These are phyloP conservation scores for Cottoperca gobio DNA, from an alignment of 2,797 vertebrate genomes.

Conservation along the genomic window DNA sequence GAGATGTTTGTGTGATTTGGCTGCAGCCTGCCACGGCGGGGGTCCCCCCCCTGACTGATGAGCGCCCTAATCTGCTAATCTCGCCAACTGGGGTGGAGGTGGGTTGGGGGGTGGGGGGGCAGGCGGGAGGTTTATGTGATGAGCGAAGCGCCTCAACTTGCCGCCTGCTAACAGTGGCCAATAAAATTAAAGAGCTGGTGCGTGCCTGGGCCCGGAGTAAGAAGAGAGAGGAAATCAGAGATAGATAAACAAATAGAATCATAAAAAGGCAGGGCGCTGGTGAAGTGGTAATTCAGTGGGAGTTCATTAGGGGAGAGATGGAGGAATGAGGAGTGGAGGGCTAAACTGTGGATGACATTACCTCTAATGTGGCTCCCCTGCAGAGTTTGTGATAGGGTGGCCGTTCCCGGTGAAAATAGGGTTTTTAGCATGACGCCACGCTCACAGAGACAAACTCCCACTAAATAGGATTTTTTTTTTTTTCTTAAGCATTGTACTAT, in stretches of 20 bases:
- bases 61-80: conserved; percentile 99
- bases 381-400: conserved; percentile 83
- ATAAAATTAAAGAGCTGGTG: conserved; percentile 84
- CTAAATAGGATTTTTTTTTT: conserved; percentile 80
- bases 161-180: conserved; percentile 84
- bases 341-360: conserved; percentile 87
- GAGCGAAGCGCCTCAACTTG: conserved; percentile 73
- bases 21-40: conserved; percentile 83
- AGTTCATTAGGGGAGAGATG: conserved; percentile 86
- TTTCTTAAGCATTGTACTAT: conserved; percentile 72
- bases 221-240: conserved; percentile 81
- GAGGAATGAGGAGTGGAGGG: conserved; percentile 81
- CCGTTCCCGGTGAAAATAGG: conserved; percentile 78
- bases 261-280: conserved; percentile 85
- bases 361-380: conserved; percentile 85
- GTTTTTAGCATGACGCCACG: conserved; percentile 81
- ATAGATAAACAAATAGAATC: conserved; percentile 89
- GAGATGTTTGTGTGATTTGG: conserved; percentile 95
- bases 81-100: conserved; percentile 67
- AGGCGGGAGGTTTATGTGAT: conserved; percentile 75
- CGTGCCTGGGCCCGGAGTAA: conserved; percentile 69
- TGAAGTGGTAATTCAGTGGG: conserved; percentile 85
- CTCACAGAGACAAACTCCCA: conserved; percentile 76
- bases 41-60: conserved; percentile 91
- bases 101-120: conserved; percentile 78